Evolutionary conservation across 2,113 vertebrate genomes (phyloP).

Genomic region (Machaerirhynchus nigripectus): DNA sequence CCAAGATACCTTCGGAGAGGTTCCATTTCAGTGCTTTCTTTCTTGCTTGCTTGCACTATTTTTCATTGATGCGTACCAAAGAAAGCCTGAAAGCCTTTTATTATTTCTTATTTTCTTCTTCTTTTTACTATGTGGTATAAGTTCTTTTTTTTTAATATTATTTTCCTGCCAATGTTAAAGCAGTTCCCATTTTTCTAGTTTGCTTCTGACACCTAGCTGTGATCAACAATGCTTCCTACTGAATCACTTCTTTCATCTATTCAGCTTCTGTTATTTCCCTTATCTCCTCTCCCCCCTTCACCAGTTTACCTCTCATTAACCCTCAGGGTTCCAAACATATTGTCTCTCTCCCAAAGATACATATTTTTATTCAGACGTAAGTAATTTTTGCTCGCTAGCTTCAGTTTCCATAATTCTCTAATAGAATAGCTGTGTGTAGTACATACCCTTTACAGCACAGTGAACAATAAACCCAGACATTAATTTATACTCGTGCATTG

Average conservation of each 20-base stretch:
- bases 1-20: constrained; percentile 72
- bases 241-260: constrained; percentile 73
- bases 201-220: constrained; percentile 77
- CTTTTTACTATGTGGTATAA: constrained; percentile 66
- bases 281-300: constrained; percentile 62
- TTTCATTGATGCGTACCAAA: constrained; percentile 55
- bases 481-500: constrained; percentile 50
- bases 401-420: constrained; percentile 59
- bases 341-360: constrained; percentile 41
- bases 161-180: constrained; percentile 69
- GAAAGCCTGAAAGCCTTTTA: constrained; percentile 72
- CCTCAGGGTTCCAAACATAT: constrained; percentile 57
- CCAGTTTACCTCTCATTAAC: constrained; percentile 74
- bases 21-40: constrained; percentile 75
- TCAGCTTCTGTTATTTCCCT: constrained; percentile 66
- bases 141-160: constrained; percentile 55
- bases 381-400: constrained; percentile 30
- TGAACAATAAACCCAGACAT: constrained; percentile 49
- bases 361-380: constrained; percentile 42
- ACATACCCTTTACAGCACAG: background rate
- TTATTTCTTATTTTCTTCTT: constrained; percentile 74
- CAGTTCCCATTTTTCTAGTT: constrained; percentile 72
- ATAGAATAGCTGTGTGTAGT: constrained; percentile 27
- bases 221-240: constrained; percentile 71
- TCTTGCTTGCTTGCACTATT: constrained; percentile 67